phyloP scores from a whole-genome alignment of 2,797 vertebrate species.

The Tragopan temminckii region DNA sequence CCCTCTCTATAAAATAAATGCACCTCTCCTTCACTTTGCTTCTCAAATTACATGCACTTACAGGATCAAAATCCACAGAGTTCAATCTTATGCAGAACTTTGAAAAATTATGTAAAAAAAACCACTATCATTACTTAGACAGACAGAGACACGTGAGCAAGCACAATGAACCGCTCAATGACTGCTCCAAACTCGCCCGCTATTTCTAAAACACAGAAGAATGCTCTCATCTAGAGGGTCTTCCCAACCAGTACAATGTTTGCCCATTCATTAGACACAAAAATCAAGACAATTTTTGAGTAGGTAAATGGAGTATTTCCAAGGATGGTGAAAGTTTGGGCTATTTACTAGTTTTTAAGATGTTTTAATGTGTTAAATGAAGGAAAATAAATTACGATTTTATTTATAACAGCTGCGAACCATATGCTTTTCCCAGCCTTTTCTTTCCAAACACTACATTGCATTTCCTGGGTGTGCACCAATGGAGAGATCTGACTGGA shows the following conservation, averaged over 20 bases:
- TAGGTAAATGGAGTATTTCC: not conserved
- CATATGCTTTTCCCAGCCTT: not conserved
- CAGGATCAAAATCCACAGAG: not conserved
- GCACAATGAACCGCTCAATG: not conserved
- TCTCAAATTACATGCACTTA: conserved; percentile 26
- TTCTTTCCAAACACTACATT: not conserved
- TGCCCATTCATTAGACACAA: not conserved
- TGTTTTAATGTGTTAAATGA: not conserved
- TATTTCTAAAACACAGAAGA: not conserved
- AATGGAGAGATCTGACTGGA: not conserved
- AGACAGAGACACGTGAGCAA: not conserved
- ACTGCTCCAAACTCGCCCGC: not conserved
- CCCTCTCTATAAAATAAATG: conserved; percentile 23
- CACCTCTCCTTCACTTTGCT: not conserved
- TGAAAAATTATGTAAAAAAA: conserved; percentile 2
- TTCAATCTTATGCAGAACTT: not conserved
- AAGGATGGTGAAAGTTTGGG: not conserved
- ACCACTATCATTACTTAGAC: not conserved
- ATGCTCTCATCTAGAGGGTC: not conserved
- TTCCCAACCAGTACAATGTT: not conserved
- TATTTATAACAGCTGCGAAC: not conserved
- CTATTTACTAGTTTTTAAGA: not conserved
- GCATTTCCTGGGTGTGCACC: not conserved
- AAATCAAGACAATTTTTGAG: not conserved
- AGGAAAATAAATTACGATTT: not conserved